Base-by-base conservation (phyloP, 2,797 vertebrate species). In the Gila robusta region DNA sequence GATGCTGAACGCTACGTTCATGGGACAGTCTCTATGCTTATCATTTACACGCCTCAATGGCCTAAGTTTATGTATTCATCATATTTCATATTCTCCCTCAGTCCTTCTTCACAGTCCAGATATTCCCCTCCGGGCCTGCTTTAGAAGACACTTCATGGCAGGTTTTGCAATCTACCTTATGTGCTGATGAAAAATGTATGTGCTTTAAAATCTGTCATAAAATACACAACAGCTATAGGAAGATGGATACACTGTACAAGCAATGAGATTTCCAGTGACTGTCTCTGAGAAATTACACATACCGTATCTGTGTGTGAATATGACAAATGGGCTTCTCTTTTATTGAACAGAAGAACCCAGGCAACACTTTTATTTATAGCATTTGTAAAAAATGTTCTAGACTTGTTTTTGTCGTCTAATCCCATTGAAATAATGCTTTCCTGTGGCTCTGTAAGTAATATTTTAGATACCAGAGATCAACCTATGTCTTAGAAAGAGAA, bases 181-280 rank as follows among this genome's bases (percentile, higher is more conserved):
- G 69, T n/a, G 39, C 28, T 72, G 66, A 66, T 86, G 81, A 83
- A 72, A 78, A 80, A 80, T 79, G 64, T 71, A 74, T 54, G 37
- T 76, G 52, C 47, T 69, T 66, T 71, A 71, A 81, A 87, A 70
- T 78, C 28, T 54, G 77, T 87, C 76, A 84, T 44, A 67, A 67
- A 87, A n/a, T 3, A 70, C 26, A 70, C 72, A 81, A 39, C 82
- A 78, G 32, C 44, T 73, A 47, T 47, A 54, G 73, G 23, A 77
- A 73, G 84, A 80, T 80, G 41, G 78, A 80, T 85, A 72, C 59
- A 21, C n/a, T 47, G 66, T 59, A 79, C 39, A 19, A 2, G 5
- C 14, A 47, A 41, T n/a, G 26, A 73, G 67, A 73, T 72, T 79
- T 70, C 76, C 37, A 79, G 76, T 66, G 39, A 52, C 71, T 76